Conservation (phyloP, 1,140 invertebrate species). For the Semibalanus balanoides region DNA sequence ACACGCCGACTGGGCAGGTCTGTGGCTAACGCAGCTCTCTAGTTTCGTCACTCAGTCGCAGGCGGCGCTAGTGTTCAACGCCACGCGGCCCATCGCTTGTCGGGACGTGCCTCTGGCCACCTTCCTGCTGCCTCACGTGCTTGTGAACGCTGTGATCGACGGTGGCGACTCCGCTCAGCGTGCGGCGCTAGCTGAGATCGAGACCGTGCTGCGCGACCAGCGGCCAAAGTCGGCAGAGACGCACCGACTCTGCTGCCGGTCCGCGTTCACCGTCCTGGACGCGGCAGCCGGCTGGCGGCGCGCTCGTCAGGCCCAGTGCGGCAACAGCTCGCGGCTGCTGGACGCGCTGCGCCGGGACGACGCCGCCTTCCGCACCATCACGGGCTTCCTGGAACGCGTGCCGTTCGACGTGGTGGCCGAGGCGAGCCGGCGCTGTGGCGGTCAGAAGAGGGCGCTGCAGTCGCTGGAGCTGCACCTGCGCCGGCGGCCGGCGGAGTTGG, state of each 20-base stretch:
- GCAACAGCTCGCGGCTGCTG: not conserved
- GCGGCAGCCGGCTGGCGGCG: slow-evolving; percentile 2
- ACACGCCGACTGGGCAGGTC: not conserved
- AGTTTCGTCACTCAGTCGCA: not conserved
- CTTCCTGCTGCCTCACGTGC: not conserved
- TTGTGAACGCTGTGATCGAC: not conserved
- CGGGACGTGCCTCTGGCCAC: not conserved
- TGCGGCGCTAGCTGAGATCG: not conserved
- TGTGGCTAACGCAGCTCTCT: not conserved
- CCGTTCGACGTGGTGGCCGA: slow-evolving; percentile 35
- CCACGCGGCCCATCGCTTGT: not conserved
- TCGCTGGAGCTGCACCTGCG: slow-evolving; percentile 38
- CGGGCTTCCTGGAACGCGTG: slow-evolving; percentile 32
- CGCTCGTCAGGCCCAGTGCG: not conserved
- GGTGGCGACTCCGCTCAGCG: too few species aligned
- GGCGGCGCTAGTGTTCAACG: not conserved
- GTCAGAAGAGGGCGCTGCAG: slow-evolving; percentile 37
- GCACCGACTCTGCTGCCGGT: slow-evolving; percentile 7
- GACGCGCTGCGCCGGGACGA: slow-evolving; percentile 9
- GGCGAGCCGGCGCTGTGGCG: slow-evolving; percentile 38
- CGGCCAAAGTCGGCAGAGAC: not conserved
- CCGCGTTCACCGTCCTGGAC: slow-evolving; percentile 14
- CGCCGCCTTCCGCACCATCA: slow-evolving; percentile 4
- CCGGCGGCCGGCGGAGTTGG: slow-evolving; percentile 24
- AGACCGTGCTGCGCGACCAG: not conserved